Evolutionary conservation across 1,140 invertebrate species (phyloP).

Genomic region (Apis florea): DNA sequence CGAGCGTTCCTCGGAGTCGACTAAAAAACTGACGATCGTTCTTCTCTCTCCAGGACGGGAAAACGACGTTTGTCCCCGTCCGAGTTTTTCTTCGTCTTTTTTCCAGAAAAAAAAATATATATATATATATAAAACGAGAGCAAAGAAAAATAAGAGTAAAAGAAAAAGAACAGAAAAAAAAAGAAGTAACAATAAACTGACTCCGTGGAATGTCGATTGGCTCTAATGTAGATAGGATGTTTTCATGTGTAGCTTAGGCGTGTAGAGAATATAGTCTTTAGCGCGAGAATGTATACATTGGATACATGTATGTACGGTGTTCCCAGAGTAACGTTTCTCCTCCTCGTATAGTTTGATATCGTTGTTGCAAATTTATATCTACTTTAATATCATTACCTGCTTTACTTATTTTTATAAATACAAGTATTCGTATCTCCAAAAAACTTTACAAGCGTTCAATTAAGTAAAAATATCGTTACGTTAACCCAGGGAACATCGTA

Average conservation of each 20-base stretch:
- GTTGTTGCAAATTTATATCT: no score
- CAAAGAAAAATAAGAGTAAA: background rate
- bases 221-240: slow-evolving; percentile 79
- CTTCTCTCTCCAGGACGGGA: slow-evolving; percentile 18
- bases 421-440: no score
- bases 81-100: slow-evolving; percentile 12
- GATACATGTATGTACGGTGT: background rate
- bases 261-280: slow-evolving; percentile 78
- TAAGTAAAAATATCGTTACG: no score
- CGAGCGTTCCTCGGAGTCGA: slow-evolving; percentile 51
- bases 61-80: slow-evolving; percentile 27
- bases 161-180: background rate
- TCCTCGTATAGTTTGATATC: no score
- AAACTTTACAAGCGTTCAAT: no score
- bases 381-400: no score
- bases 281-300: slow-evolving; percentile 59
- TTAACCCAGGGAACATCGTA: background rate
- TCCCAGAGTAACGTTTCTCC: no score
- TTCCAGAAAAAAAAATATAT: background rate
- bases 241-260: slow-evolving; percentile 80
- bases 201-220: slow-evolving; percentile 51
- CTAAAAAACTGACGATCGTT: slow-evolving; percentile 12
- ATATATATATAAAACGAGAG: background rate
- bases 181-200: slow-evolving; percentile 10
- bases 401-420: no score